Evolutionary conservation across 2,888 invertebrate genomes (phyloP), one percentile per base, ranked within the genome.

Genomic region (Phania funesta): DNA sequence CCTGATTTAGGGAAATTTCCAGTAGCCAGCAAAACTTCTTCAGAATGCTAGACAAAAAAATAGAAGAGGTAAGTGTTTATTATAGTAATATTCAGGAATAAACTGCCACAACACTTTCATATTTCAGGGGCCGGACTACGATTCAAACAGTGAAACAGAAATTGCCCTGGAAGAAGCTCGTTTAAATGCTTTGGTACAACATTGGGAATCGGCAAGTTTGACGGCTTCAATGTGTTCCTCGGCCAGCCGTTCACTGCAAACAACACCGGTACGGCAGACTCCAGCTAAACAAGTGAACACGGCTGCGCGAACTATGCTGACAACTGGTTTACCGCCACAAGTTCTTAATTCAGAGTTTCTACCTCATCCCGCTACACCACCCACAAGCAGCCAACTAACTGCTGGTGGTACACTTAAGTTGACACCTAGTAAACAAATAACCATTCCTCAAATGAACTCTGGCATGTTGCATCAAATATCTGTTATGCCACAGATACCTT

Each of bases 11-110:
- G 90, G 96, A 96, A 93, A 94, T 96, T 90, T 97, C 97, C 81
- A 94, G 94, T 84, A 97, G 97, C 90, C 97, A 97, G 91, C 94
- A 96, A 89, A 96, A 97, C 90, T 98, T 98, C 92, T 98, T 98
- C 92, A 95, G 94, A 90, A 96, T 97, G 96, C 93, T 97, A 86
- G 97, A 97, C 90, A 96, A 96, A 87, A 97, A 96, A 92, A 97
- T 97, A 88, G 96, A 96, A 91, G 95, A 94, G 92, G 97, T 97
- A 92, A 70, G 7, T 44, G 32, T 18, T 52, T 8, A 32, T 50
- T 26, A n/a, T n/a, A 46, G 9, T 8, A 67, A 41, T 1, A 16
- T 7, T 11, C 3, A 11, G 0, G 2, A 16, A 3, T 26, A 35
- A 35, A 48, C 1, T 9, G 8, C 9, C 16, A 4, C 20, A 20